Evolutionary conservation across 2,888 invertebrate genomes (phyloP).

Genomic region (Romanomermis culicivorax): DNA sequence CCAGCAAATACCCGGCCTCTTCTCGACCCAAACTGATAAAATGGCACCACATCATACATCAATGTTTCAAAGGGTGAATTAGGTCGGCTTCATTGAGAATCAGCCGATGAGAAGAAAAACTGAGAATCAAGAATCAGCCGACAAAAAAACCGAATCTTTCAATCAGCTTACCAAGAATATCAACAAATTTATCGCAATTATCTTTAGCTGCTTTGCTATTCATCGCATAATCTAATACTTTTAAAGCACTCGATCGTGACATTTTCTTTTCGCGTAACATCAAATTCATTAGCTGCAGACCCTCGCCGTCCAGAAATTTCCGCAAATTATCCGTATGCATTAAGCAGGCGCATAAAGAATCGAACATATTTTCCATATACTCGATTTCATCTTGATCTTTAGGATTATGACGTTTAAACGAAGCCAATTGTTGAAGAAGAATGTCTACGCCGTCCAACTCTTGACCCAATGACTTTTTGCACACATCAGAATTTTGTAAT

Average conservation of each 20-base stretch:
- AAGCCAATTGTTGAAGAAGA: conserved; percentile 41
- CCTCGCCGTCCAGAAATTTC: conserved; percentile 81
- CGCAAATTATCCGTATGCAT: conserved; percentile 57
- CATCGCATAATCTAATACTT: conserved; percentile 91
- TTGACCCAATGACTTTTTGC: conserved; percentile 15
- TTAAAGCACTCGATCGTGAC: conserved; percentile 80
- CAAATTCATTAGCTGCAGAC: conserved; percentile 92
- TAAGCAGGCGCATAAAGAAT: conserved; percentile 74
- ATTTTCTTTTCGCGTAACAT: conserved; percentile 94
- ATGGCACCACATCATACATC: no score
- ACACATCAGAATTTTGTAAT: conserved; percentile 60
- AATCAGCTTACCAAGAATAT: conserved; percentile 72
- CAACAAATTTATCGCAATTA: conserved; percentile 67
- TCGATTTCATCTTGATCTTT: conserved; percentile 73
- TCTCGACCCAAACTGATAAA: no score
- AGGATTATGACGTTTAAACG: conserved; percentile 24
- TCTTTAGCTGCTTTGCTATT: conserved; percentile 45
- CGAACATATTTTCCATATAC: conserved; percentile 95
- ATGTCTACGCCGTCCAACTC: conserved; percentile 87
- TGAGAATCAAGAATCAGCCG: no score
- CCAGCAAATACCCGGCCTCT: no score
- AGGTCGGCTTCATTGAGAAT: no score
- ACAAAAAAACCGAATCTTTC: no score
- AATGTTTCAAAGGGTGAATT: no score
- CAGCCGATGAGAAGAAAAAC: no score